A percentile compares a stretch with the other conserved stretches of the same genome.
phyloP scores from a whole-genome alignment of 2,888 invertebrate species.

The Danaus chrysippus region DNA sequence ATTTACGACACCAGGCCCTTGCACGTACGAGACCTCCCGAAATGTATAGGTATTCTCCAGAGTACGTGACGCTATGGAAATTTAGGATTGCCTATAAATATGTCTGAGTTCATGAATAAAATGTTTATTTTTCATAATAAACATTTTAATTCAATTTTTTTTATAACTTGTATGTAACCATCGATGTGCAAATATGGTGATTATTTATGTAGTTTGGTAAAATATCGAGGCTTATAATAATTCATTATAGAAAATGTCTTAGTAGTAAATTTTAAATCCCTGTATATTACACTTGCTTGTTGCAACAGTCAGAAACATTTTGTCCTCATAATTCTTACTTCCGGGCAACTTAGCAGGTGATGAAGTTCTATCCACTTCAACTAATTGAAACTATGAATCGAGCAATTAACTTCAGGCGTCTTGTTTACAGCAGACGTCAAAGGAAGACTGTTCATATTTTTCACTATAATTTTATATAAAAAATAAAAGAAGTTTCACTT shows the following conservation, averaged over 20 bases:
- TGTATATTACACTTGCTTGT: no score
- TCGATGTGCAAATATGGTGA: not conserved
- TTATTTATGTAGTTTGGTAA: not conserved
- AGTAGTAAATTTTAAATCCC: not conserved
- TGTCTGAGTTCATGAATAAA: not conserved
- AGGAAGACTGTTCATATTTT: not conserved
- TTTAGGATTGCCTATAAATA: not conserved
- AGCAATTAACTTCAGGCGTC: constrained; percentile 16
- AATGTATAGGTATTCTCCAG: constrained; percentile 15
- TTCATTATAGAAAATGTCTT: not conserved
- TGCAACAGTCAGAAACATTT: not conserved
- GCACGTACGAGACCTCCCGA: constrained; percentile 21
- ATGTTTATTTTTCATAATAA: constrained; percentile 4
- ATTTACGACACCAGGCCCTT: constrained; percentile 21
- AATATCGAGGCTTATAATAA: not conserved
- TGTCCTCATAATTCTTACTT: not conserved
- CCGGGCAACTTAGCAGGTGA: not conserved
- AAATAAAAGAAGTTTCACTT: constrained; percentile 4
- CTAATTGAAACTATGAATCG: constrained; percentile 27
- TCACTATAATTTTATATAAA: constrained; percentile 14
- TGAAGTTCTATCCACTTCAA: constrained; percentile 11
- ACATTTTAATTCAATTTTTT: not conserved
- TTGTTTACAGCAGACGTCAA: not conserved
- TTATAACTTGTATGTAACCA: no score
- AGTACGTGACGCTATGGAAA: constrained; percentile 20